Percentiles rank a stretch among this genome's conserved stretches.
These are phyloP conservation scores for Melanotaenia nigrans DNA, from an alignment of 2,797 vertebrate genomes.

Conservation along the genomic window DNA sequence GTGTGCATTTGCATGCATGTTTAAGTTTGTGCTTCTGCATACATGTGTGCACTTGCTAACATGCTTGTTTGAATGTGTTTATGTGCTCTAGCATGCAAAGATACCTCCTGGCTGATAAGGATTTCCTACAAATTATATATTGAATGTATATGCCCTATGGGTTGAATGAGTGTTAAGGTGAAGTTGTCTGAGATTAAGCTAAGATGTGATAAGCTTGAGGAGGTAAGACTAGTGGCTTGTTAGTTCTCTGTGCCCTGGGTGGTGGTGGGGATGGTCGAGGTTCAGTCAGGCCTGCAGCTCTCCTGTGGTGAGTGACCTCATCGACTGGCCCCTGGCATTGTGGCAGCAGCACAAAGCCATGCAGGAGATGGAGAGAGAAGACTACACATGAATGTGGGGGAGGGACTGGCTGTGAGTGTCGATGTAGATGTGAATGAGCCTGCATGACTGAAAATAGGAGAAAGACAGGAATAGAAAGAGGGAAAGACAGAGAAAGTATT, in stretches of 20 bases:
- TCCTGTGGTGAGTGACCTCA: slow-evolving; percentile 83
- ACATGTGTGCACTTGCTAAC: slow-evolving; percentile 14
- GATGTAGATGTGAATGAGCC: slow-evolving; percentile 62
- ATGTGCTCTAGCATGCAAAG: slow-evolving; percentile 19
- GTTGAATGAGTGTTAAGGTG: slow-evolving; percentile 40
- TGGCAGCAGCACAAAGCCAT: slow-evolving; percentile 78
- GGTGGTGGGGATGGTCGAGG: slow-evolving; percentile 64
- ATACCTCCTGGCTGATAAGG: slow-evolving; percentile 24
- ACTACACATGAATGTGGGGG: slow-evolving; percentile 68
- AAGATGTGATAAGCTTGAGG: slow-evolving; percentile 53
- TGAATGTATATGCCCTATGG: neutral
- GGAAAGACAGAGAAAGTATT: slow-evolving; percentile 26
- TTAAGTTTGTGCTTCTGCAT: slow-evolving; percentile 9
- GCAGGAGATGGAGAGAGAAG: slow-evolving; percentile 66
- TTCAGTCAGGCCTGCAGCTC: slow-evolving; percentile 79
- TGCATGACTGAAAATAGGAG: slow-evolving; percentile 49
- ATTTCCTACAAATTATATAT: slow-evolving; percentile 18
- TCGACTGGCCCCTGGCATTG: slow-evolving; percentile 79
- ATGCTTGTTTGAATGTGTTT: slow-evolving; percentile 8
- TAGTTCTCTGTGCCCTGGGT: slow-evolving; percentile 28
- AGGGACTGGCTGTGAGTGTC: slow-evolving; percentile 59
- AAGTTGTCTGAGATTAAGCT: slow-evolving; percentile 21
- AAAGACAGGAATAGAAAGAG: slow-evolving; percentile 49
- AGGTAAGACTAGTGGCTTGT: slow-evolving; percentile 35
- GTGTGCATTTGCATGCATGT: slow-evolving; percentile 23